Evolutionary conservation across 2,113 vertebrate genomes (phyloP).

Genomic region (Bombycilla garrulus): DNA sequence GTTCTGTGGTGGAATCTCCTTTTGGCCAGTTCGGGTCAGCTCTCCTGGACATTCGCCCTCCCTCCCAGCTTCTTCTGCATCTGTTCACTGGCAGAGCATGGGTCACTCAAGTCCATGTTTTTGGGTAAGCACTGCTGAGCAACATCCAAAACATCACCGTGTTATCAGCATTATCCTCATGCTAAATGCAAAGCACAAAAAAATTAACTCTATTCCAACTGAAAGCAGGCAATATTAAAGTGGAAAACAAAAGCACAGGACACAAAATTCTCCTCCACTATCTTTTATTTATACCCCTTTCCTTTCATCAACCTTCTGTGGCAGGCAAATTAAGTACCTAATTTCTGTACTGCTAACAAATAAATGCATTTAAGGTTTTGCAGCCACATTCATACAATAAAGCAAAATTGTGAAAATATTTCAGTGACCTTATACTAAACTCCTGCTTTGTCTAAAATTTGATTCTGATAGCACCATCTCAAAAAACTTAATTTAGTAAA

Average conservation of each 20-base stretch:
- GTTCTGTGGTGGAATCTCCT: neutral
- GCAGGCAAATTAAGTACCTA: neutral
- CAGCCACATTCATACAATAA: neutral
- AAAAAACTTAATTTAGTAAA: neutral
- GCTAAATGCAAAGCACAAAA: neutral
- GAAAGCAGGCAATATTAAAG: neutral
- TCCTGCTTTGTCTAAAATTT: neutral
- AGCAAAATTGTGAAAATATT: neutral
- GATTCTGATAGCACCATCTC: neutral
- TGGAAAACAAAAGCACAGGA: neutral
- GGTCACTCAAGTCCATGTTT: neutral
- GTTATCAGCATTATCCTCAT: neutral
- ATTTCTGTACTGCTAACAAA: neutral
- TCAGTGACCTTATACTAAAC: neutral
- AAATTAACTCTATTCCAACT: neutral
- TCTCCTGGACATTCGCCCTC: neutral
- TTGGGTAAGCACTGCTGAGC: neutral
- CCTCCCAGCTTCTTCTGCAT: neutral
- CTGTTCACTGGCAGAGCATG: fast-evolving
- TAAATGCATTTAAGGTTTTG: neutral
- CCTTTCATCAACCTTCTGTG: neutral
- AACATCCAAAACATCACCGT: neutral
- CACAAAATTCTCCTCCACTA: neutral
- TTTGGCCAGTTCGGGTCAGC: neutral
- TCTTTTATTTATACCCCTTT: neutral